Conservation (phyloP, 2,797 vertebrate genomes). For the Alcedo quadribrachys region DNA sequence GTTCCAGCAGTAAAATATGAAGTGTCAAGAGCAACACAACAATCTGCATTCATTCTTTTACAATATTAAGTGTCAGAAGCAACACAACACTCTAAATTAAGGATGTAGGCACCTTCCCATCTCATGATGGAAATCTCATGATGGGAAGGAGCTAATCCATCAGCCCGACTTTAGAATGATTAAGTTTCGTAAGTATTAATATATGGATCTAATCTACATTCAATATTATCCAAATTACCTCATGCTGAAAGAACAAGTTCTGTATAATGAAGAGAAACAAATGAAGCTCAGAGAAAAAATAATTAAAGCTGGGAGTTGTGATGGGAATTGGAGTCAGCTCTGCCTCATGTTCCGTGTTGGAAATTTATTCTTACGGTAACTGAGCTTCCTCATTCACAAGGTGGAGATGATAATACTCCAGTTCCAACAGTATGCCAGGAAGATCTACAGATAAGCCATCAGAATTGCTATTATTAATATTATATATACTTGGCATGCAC, state of each 20-base stretch:
- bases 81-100: neutral
- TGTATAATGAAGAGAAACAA: constrained; percentile 48
- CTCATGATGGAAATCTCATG: neutral
- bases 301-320: constrained; percentile 52
- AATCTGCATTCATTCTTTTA: neutral
- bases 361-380: constrained; percentile 27
- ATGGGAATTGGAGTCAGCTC: constrained; percentile 18
- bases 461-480: constrained; percentile 29
- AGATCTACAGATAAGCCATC: constrained; percentile 55
- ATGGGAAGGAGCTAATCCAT: constrained; percentile 16
- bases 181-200: constrained; percentile 1
- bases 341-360: neutral
- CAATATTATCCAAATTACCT: constrained; percentile 18
- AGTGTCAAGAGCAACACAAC: neutral
- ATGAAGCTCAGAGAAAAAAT: constrained; percentile 20
- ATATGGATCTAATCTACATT: constrained; percentile 49
- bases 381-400: constrained; percentile 42
- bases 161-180: constrained; percentile 14
- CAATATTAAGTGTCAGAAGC: neutral
- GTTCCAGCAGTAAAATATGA: neutral
- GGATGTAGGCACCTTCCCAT: neutral
- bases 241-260: constrained; percentile 61
- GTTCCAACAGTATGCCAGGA: constrained; percentile 21
- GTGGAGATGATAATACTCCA: constrained; percentile 17
- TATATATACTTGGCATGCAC: neutral